Evolutionary conservation across 2,888 invertebrate genomes (phyloP), one percentile per base, ranked within the genome.

Genomic region (Thecocarcelia acutangulata): DNA sequence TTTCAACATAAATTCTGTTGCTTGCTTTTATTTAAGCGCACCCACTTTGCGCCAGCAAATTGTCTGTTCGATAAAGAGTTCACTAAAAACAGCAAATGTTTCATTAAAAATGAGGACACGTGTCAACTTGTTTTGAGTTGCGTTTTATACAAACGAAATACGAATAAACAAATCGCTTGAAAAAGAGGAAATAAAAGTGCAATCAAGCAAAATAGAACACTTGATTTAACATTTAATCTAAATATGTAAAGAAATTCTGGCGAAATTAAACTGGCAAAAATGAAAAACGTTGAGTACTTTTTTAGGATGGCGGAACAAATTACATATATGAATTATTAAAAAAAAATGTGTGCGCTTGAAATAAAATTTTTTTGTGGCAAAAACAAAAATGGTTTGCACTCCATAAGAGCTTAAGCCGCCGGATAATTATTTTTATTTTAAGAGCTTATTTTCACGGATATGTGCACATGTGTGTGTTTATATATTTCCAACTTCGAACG

Each of bases 201-300:
- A 70, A 48, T 70, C 21, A 59, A 58, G 70, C 70, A 70, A 70
- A 70, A 46, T 13, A 5, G 9, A 24, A 59, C 48, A 50, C 59
- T 61, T 59, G 50, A 70, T 70, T 70, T 40, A 48, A 59, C 59
- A 59, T 19, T 12, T 15, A 48, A 59, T 9, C 21, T 59, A 15
- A 59, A 59, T 59, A 13, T 11, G n/a, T 9, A 69, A 17, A 42
- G 17, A 21, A 19, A 37, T 8, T 28, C 19, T 15, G 5, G 3
- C 2, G 24, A 24, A 24, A 24, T 24, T 24, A 24, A 24, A 5
- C 3, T 24, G 24, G 33, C 28, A 33, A 33, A 8, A 33, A 33
- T 33, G 24, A 24, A 24, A 3, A 24, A 24, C 5, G 2, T 2
- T 24, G 24, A 24, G 5, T 2, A 2, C 24, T 24, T 24, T 24